These are phyloP conservation scores for Bradypodion pumilum DNA, from an alignment of 2,797 vertebrate genomes.

Conservation along the genomic window DNA sequence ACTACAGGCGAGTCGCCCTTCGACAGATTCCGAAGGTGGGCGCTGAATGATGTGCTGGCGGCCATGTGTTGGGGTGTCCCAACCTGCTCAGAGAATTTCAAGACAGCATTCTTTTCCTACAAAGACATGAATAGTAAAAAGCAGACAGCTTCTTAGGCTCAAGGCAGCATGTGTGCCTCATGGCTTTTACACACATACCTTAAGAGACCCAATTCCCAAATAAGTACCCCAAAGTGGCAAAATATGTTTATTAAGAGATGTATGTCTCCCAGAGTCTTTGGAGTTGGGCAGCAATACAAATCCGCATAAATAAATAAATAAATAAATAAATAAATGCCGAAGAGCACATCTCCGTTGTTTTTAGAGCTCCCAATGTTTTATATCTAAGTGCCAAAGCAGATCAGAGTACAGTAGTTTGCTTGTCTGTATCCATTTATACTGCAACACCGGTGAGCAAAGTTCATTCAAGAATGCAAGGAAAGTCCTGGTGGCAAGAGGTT, in stretches of 20 bases:
- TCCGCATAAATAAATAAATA: too few relatives aligned
- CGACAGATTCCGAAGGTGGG: conserved; percentile 88
- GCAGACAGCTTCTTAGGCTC: background rate
- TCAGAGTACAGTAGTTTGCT: background rate
- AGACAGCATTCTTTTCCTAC: conserved; percentile 88
- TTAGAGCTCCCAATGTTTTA: background rate
- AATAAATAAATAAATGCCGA: background rate
- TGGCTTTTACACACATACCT: background rate
- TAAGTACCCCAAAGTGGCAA: too few relatives aligned
- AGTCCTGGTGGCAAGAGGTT: too few relatives aligned
- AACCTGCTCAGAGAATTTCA: conserved; percentile 84
- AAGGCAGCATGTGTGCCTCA: background rate
- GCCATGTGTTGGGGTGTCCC: conserved; percentile 79
- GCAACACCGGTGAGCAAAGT: background rate
- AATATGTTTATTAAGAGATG: too few relatives aligned
- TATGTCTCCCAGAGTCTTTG: too few relatives aligned
- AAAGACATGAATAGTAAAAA: background rate
- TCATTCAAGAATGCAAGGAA: too few relatives aligned
- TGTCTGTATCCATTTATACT: background rate
- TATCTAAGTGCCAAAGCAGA: background rate
- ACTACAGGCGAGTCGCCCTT: conserved; percentile 86
- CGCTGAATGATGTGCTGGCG: conserved; percentile 82
- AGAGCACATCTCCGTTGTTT: background rate
- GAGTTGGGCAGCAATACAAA: too few relatives aligned
- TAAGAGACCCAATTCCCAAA: background rate